Base-by-base conservation (phyloP, 1,140 invertebrate genomes). In the Apis laboriosa region DNA sequence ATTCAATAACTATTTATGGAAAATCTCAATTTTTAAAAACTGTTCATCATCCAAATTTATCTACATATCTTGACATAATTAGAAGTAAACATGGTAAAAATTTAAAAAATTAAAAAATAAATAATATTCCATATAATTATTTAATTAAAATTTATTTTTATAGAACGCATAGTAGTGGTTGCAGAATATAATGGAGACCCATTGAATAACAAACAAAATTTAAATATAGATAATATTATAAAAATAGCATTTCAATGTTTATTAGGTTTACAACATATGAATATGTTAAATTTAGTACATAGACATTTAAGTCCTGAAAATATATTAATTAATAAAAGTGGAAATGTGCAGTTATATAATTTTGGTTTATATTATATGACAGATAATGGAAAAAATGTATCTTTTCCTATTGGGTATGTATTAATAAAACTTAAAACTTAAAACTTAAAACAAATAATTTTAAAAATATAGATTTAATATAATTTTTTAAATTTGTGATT, bases 301-400 rank as follows among this genome's bases (percentile, higher is more conserved):
- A 95, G 97, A 86, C 97, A 97, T 93, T 93, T 99, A 34, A 96
- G 96, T 84, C 96, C 97, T 77, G 96, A 97, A 84, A 98, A 98
- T 94, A 97, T 99, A 87, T 94, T 98, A 15, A 92, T 99, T 21
- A 96, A 97, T 91, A 94, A 94, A 61, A 93, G 95, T 88, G 95
- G 96, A 58, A 95, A 96, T 90, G 96, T 98, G 0, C 98, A 99
- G 92, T 91, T 99, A 53, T 98, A 97, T 88, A 98, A 99, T 93
- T 99, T 98, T 95, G 99, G 98, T 15, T 93, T 99, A 74, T 98
- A 97, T 94, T 96, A 98, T 91, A 98, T 99, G 96, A 99, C 98
- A 34, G 96, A 97, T 90, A 94, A 94, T 91, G 98, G 97, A 68
- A 96, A 95, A 87, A 96, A 97, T 93, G 98, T 99, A 12, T 96